Conservation (phyloP, 2,113 vertebrate genomes). For the Microcebus murinus region DNA sequence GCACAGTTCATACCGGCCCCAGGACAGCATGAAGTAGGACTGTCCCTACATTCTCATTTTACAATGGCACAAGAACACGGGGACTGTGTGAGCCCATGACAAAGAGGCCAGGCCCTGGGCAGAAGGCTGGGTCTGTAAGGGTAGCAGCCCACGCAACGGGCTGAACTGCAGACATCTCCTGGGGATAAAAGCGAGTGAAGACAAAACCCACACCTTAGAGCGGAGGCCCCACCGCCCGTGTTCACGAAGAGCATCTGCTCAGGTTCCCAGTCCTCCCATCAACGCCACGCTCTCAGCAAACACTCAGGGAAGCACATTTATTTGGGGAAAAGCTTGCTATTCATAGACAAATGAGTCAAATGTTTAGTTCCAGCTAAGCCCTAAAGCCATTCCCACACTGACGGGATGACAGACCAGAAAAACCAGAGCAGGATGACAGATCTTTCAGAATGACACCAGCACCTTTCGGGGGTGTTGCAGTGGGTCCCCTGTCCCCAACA, state of each 20-base stretch:
- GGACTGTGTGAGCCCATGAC: neutral
- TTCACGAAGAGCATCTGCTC: neutral
- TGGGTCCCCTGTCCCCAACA: no score
- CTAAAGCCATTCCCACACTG: neutral
- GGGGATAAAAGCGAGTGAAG: neutral
- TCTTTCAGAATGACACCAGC: neutral
- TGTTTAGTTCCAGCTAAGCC: neutral
- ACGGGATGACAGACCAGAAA: neutral
- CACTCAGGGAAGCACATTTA: neutral
- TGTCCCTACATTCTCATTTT: neutral
- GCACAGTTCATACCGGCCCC: neutral
- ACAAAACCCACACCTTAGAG: neutral
- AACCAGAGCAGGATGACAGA: neutral
- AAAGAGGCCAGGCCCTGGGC: neutral
- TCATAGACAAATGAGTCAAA: neutral
- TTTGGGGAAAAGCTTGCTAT: neutral
- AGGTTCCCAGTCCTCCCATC: neutral
- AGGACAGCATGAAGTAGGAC: neutral
- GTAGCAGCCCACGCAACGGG: neutral
- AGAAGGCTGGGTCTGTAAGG: neutral
- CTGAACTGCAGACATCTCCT: neutral
- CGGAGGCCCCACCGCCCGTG: fast-evolving
- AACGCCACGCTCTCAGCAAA: neutral
- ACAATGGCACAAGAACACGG: neutral
- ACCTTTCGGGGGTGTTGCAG: neutral